Conservation (phyloP, 2,888 invertebrate genomes). For the Amiota communis region DNA sequence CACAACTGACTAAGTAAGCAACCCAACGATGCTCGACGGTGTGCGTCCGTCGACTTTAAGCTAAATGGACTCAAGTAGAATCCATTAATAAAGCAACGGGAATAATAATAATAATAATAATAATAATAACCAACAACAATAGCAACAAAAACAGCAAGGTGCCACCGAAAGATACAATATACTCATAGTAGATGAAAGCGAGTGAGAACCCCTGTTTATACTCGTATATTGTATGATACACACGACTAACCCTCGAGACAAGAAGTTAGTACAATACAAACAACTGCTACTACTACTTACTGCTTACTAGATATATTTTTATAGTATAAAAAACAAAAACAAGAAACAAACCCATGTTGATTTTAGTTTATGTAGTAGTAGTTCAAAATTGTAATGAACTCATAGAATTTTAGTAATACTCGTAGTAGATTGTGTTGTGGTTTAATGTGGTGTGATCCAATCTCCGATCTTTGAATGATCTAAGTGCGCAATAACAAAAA, state of each 20-base stretch:
- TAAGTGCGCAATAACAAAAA: background rate
- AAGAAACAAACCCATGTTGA: too few species aligned
- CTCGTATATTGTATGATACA: too few species aligned
- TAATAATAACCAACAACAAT: background rate
- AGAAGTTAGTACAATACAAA: background rate
- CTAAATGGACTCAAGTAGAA: background rate
- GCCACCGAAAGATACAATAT: background rate
- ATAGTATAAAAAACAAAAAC: too few species aligned
- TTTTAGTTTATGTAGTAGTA: background rate
- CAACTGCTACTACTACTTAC: background rate
- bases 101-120: background rate
- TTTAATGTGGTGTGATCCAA: background rate
- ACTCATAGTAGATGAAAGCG: background rate
- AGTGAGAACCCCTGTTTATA: constrained; percentile 58
- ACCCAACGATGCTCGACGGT: background rate
- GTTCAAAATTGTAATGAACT: background rate
- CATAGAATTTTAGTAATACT: background rate
- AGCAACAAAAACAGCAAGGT: background rate
- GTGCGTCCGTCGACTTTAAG: constrained; percentile 22
- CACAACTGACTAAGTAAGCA: constrained; percentile 1
- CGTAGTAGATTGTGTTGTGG: background rate
- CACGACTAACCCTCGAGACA: constrained; percentile 61
- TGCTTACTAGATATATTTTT: constrained; percentile 33
- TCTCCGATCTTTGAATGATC: constrained; percentile 11
- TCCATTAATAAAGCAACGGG: background rate